Evolutionary conservation across 1,140 invertebrate species (phyloP), one percentile per base, ranked within the genome.

Genomic region (Anoplolepis gracilipes): DNA sequence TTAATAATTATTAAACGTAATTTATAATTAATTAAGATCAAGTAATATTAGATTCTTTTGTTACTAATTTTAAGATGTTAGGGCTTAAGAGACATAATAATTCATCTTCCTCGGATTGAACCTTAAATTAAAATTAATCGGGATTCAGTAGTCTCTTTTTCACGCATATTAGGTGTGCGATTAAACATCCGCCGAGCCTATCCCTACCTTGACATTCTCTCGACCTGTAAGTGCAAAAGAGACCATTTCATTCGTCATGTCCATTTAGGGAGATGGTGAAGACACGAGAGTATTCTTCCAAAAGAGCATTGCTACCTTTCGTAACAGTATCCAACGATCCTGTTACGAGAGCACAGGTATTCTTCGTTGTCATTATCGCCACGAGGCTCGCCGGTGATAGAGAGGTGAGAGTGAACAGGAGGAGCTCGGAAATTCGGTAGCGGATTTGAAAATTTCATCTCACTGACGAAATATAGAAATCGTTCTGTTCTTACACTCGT

Each of bases 201-300:
- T 61, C 36, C 57, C 39, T 22, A 76, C 28, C 55, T 62, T 46
- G 57, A 76, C 39, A 62, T 46, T 76, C 30, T 10, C 4, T 46
- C 57, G 11, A 55, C 11, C 25, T 11, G n/a, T 39, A 53, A 25
- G 46, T 8, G 42, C 11, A 46, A 69, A 79, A 79, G 13, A 39
- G 19, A 39, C 22, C 30, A 69, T 79, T 55, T 69, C 55, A 42
- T 57, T 55, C 30, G 1, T 11, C 55, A 13, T 28, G 22, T 82
- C 36, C 67, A 73, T 82, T 82, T 82, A 82, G 36, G 67, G 79
- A 73, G 30, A 6, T 22, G 13, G 3, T 72, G 30, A 49, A 25
- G 30, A 72, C 53, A 55, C 3, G 25, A 73, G 42, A 6, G 46
- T 42, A 57, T 73, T 57, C 55, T 73, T 82, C 36, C 57, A 25